Percentiles rank a stretch among this genome's conserved stretches.
Conservation (phyloP, 64 coral and sea anemone genomes). For the Acropora tenuis region DNA sequence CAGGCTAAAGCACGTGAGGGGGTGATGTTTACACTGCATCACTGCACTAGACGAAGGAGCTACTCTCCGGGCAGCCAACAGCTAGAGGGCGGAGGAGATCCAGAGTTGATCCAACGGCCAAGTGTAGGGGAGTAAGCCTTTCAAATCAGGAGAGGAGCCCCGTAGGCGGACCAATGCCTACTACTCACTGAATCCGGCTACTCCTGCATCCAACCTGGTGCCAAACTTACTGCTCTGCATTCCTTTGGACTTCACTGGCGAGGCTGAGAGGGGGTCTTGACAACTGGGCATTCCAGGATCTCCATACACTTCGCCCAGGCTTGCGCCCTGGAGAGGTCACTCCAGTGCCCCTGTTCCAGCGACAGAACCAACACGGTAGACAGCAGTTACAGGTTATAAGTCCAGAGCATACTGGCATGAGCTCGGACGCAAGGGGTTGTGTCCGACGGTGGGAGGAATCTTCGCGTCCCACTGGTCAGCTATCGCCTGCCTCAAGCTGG, state of each 20-base stretch:
- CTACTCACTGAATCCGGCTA: slow-evolving; percentile 34
- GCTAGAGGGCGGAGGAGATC: slow-evolving; percentile 61
- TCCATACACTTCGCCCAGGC: slow-evolving; percentile 53
- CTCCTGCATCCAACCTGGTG: slow-evolving; percentile 57
- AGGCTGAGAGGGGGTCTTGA: slow-evolving; percentile 46
- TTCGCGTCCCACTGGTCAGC: slow-evolving; percentile 24
- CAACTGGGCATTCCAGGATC: slow-evolving; percentile 35
- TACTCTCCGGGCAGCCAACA: neutral
- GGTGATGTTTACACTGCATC: too few relatives aligned
- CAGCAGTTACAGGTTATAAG: neutral
- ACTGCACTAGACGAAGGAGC: neutral
- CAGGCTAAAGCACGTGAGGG: neutral
- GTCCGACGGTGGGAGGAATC: neutral
- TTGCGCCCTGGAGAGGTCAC: slow-evolving; percentile 49
- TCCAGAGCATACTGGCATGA: neutral
- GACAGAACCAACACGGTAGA: neutral
- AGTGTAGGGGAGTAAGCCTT: slow-evolving; percentile 42
- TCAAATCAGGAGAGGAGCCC: slow-evolving; percentile 60
- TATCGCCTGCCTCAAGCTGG: slow-evolving; percentile 52
- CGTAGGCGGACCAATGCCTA: slow-evolving; percentile 18
- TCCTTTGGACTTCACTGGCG: slow-evolving; percentile 52
- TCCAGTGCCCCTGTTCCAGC: neutral
- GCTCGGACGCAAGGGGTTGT: neutral
- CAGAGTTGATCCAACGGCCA: slow-evolving; percentile 33
- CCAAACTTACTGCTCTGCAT: slow-evolving; percentile 23